phyloP scores from a whole-genome alignment of 2,113 vertebrate genomes.

The Propithecus coquereli region DNA sequence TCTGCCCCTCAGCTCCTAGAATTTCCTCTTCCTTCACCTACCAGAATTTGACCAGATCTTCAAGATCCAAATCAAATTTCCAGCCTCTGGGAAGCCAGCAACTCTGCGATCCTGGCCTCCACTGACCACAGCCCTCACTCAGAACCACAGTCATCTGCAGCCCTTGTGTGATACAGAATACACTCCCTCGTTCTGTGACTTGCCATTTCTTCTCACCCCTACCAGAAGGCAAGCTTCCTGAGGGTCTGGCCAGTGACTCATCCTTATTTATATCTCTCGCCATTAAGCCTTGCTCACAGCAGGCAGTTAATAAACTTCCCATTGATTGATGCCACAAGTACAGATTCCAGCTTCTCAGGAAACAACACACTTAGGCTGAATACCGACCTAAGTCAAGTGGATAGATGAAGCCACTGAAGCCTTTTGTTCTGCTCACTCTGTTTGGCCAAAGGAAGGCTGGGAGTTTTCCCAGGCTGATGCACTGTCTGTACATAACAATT shows the following conservation, averaged over 20 bases:
- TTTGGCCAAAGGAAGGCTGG: neutral
- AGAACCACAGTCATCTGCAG: neutral
- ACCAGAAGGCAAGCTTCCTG: neutral
- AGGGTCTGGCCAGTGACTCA: neutral
- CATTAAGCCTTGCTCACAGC: neutral
- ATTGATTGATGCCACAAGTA: neutral
- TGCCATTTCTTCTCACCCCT: neutral
- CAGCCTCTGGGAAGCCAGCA: slow-evolving; percentile 15
- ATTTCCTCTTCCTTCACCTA: slow-evolving; percentile 8
- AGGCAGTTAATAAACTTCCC: neutral
- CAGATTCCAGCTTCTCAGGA: slow-evolving; percentile 2
- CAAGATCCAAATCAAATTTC: slow-evolving; percentile 26
- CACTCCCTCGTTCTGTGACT: neutral
- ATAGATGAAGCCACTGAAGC: neutral
- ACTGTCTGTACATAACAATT: neutral
- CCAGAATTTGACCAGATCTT: neutral
- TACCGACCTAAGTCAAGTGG: neutral
- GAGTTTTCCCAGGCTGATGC: neutral
- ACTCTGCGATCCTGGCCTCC: neutral
- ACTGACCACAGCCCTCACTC: neutral
- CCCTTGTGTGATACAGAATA: neutral
- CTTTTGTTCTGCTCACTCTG: neutral
- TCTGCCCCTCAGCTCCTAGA: neutral
- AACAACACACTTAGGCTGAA: neutral
- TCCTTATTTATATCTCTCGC: neutral